Percentiles rank a stretch among this genome's conserved stretches.
phyloP scores from a whole-genome alignment of 2,113 vertebrate species.

The Lycaon pictus region DNA sequence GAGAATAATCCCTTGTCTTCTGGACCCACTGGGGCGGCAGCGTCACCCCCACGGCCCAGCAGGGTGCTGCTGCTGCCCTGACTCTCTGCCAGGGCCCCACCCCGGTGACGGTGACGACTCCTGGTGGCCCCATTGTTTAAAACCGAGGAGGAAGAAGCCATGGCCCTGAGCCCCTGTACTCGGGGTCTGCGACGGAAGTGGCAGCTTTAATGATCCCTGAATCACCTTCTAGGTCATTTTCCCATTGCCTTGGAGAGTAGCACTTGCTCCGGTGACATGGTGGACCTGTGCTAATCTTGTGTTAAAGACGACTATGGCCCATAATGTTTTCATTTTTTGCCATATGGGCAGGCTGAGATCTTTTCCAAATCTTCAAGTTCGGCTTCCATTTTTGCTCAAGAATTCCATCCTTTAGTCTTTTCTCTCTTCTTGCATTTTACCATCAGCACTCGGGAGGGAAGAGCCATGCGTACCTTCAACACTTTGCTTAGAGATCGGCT shows the following conservation, averaged over 20 bases:
- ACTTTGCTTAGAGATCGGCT: background rate
- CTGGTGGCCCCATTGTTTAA: background rate
- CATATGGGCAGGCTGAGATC: background rate
- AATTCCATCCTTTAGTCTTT: background rate
- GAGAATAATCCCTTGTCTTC: background rate
- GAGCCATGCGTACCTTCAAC: too few relatives aligned
- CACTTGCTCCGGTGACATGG: fast-evolving
- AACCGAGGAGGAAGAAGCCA: background rate
- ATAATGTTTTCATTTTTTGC: background rate
- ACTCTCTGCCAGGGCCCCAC: too few relatives aligned
- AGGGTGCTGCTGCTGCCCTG: background rate
- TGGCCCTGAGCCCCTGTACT: background rate
- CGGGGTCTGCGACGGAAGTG: background rate
- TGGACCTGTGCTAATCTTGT: too few relatives aligned
- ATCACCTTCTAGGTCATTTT: background rate
- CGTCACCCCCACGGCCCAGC: background rate
- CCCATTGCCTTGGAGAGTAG: background rate
- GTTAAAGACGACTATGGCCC: too few relatives aligned
- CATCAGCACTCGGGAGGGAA: too few relatives aligned
- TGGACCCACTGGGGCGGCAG: background rate
- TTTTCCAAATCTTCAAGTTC: background rate
- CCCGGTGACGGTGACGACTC: background rate
- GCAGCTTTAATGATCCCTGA: background rate
- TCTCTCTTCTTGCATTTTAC: background rate
- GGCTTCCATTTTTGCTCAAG: background rate